These are phyloP conservation scores for Thysanoteuthis rhombus DNA, from an alignment of 2,888 invertebrate genomes.

Conservation along the genomic window DNA sequence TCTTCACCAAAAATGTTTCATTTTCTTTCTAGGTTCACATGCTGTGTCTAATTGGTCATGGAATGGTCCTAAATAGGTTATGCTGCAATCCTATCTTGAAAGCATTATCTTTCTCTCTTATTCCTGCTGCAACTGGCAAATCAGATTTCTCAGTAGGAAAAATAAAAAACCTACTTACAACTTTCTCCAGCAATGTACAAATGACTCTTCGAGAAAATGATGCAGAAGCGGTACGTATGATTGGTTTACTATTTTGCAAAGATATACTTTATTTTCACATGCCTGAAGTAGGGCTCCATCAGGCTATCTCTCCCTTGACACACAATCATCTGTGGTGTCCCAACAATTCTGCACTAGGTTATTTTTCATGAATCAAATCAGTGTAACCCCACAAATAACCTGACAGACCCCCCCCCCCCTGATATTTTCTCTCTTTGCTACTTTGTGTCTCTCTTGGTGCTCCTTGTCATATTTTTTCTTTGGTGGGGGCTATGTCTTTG, in stretches of 20 bases:
- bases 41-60: slow-evolving; percentile 18
- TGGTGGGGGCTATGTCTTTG: too few relatives aligned
- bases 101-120: not conserved
- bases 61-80: slow-evolving; percentile 15
- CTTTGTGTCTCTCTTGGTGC: too few relatives aligned
- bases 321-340: too few relatives aligned
- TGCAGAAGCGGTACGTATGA: not conserved
- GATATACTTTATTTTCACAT: not conserved
- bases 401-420: too few relatives aligned
- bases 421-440: too few relatives aligned
- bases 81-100: not conserved
- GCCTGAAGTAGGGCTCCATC: not conserved
- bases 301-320: too few relatives aligned
- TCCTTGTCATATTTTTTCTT: too few relatives aligned
- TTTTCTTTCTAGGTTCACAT: slow-evolving; percentile 14
- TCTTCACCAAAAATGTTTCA: too few relatives aligned
- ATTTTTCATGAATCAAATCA: too few relatives aligned
- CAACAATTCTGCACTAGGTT: too few relatives aligned
- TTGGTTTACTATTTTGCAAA: not conserved
- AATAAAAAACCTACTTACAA: not conserved
- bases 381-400: too few relatives aligned
- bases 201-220: not conserved
- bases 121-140: not conserved
- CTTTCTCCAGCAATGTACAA: not conserved
- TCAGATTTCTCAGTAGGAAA: not conserved